Conservation (phyloP, 2,888 invertebrate genomes). For the Rhagonycha lutea region DNA sequence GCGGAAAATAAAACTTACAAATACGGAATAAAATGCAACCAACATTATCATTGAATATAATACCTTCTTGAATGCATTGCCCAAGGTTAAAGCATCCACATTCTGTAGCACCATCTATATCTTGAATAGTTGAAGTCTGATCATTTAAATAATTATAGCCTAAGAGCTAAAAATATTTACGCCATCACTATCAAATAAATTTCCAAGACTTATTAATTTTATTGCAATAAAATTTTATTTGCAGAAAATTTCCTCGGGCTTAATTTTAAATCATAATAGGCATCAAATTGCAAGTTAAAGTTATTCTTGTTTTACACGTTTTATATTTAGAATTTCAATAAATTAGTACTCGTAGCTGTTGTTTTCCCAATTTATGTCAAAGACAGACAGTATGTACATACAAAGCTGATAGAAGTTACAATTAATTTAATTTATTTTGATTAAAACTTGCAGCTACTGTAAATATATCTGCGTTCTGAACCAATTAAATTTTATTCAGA, state of each 20-base stretch:
- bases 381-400: background rate
- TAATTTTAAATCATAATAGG: background rate
- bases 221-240: background rate
- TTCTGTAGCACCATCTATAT: background rate
- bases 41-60: background rate
- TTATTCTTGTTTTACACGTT: background rate
- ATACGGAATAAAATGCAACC: background rate
- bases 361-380: background rate
- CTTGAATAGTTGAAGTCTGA: background rate
- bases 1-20: background rate
- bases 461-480: no score
- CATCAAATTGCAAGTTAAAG: background rate
- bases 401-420: background rate
- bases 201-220: background rate
- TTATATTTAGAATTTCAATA: background rate
- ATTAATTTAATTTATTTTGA: background rate
- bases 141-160: constrained; percentile 2
- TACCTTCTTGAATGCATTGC: background rate
- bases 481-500: no score
- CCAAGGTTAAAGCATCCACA: background rate
- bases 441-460: no score
- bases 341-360: background rate
- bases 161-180: background rate
- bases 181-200: background rate
- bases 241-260: background rate